Base-by-base conservation (phyloP, 2,888 invertebrate species). In the Gasteruption jaculator region DNA sequence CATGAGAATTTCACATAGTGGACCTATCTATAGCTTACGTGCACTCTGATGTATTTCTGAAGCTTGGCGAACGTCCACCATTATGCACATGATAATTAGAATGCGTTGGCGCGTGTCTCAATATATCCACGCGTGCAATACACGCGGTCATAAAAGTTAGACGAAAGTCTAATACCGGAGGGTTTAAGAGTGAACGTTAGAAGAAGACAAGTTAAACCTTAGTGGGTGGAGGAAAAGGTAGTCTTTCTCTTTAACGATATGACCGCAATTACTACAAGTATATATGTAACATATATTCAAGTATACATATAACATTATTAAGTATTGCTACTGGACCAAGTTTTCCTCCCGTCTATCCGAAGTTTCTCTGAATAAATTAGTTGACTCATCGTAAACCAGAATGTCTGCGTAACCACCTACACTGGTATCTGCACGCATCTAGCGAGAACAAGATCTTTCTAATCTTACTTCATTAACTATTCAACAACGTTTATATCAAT, bases 71-170 rank as follows among this genome's bases (percentile, higher is more conserved):
- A 52, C 47, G 49, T 65, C 70, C 70, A 70, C 64, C 68, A 69
- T 69, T 70, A 68, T 69, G 65, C 68, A 65, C 67, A 69, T 70
- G 69, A 69, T 70, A 70, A 71, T 71, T 71, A 70, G 70, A 70
- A 68, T 70, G 68, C 68, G 69, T 70, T 70, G 64, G 69, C 68
- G 68, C 68, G 68, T 70, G 65, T 69, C 68, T 69, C 68, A 68
- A 70, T 69, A 68, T 70, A 70, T 68, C 65, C 60, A 58, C 61
- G 57, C 60, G 56, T 54, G 56, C 49, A 53, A 49, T 36, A 52
- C 47, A 43, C 48, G 45, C 49, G 47, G n/a, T 43, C 50, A 39
- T 51, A 37, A 35, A 41, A 43, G 43, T 38, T 43, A 51, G 16
- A 26, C 19, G 41, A 30, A 11, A 19, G 25, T 45, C 44, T 30